Evolutionary conservation across 2,113 vertebrate species (phyloP).

Genomic region (Caracal caracal): DNA sequence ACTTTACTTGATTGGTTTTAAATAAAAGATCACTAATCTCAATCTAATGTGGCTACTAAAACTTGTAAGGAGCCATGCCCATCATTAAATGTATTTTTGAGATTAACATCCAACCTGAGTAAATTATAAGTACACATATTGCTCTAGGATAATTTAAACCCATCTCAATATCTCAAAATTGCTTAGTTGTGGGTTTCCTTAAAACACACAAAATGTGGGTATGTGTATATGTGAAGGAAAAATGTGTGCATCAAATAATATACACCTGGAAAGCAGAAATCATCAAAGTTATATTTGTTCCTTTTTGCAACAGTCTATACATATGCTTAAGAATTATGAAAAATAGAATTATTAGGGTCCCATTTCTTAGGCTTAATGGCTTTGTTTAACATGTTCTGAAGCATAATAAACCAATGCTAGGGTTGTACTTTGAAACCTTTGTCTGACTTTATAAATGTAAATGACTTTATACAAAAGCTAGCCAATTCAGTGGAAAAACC

Average conservation of each 20-base stretch:
- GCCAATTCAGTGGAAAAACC: background rate
- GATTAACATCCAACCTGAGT: background rate
- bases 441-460: background rate
- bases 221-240: background rate
- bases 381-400: background rate
- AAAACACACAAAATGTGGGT: background rate
- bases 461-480: background rate
- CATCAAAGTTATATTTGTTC: background rate
- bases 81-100: background rate
- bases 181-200: background rate
- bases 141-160: background rate
- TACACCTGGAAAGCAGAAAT: background rate
- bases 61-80: background rate
- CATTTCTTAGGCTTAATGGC: background rate
- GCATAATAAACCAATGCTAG: background rate
- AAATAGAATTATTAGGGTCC: background rate
- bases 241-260: background rate
- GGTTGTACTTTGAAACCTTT: background rate
- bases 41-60: background rate
- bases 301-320: background rate
- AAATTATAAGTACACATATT: background rate
- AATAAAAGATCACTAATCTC: background rate
- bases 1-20: background rate
- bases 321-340: background rate
- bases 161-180: background rate